phyloP scores from a whole-genome alignment of 2,113 vertebrate species.

The Nesoenas mayeri region DNA sequence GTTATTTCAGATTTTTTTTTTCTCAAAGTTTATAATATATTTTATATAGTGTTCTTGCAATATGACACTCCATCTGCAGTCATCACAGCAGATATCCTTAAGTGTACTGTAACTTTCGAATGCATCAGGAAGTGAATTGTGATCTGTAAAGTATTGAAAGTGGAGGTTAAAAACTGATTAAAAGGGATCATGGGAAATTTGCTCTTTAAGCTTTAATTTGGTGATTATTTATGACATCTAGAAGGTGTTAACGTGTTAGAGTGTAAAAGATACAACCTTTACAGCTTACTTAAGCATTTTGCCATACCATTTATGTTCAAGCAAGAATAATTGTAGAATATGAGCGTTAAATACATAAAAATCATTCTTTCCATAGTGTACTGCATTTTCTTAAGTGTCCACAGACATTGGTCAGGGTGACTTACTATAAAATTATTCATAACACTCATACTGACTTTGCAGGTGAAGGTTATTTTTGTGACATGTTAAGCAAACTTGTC shows the following conservation, averaged over 20 bases:
- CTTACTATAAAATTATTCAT: background rate
- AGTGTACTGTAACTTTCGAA: background rate
- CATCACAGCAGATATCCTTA: background rate
- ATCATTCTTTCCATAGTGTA: background rate
- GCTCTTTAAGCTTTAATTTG: background rate
- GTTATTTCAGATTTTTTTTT: background rate
- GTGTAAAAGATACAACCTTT: background rate
- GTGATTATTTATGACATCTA: background rate
- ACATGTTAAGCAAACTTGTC: background rate
- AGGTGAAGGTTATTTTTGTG: conserved; percentile 38
- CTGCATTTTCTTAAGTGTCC: background rate
- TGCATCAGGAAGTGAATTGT: background rate
- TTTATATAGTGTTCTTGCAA: background rate
- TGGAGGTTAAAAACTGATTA: background rate
- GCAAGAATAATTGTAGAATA: background rate
- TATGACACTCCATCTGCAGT: background rate
- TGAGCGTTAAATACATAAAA: background rate
- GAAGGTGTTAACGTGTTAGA: background rate
- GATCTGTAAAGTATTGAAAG: background rate
- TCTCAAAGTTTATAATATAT: background rate
- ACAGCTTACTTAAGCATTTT: background rate
- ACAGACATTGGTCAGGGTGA: background rate
- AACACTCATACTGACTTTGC: background rate
- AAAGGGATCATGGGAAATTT: background rate
- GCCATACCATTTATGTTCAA: background rate